These are phyloP conservation scores for Hirtodrosophila trivittata DNA, from an alignment of 2,888 invertebrate species.

Conservation along the genomic window DNA sequence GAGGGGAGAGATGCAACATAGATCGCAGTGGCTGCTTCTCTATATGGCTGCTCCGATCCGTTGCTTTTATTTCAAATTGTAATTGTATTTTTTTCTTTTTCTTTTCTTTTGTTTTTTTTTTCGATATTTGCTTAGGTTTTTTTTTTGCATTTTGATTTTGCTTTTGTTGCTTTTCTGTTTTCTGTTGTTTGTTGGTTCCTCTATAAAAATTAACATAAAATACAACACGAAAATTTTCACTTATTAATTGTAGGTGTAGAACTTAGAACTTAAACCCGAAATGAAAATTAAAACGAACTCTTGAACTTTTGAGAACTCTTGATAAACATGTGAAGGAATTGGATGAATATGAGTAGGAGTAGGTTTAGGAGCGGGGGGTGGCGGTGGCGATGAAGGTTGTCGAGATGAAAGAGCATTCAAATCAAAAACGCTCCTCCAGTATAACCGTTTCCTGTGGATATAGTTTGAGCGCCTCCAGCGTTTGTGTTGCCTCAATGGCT, in stretches of 20 bases:
- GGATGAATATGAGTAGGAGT: slow-evolving; percentile 9
- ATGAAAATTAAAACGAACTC: slow-evolving; percentile 37
- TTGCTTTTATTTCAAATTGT: slow-evolving; percentile 13
- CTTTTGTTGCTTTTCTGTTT: slow-evolving; percentile 15
- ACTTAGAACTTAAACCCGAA: slow-evolving; percentile 43
- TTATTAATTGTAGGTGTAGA: slow-evolving; percentile 38
- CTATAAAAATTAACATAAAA: slow-evolving; percentile 45
- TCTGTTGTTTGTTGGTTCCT: slow-evolving; percentile 10
- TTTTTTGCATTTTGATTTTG: slow-evolving; percentile 1
- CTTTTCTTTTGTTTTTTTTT: slow-evolving; percentile 13
- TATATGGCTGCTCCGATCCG: slow-evolving; percentile 30
- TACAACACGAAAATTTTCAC: slow-evolving; percentile 46
- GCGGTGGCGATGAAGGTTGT: too few species aligned
- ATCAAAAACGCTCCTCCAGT: slow-evolving; percentile 92
- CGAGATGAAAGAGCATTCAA: slow-evolving; percentile 20
- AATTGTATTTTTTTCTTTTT: slow-evolving; percentile 22
- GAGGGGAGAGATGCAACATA: neutral
- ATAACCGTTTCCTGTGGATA: slow-evolving; percentile 97
- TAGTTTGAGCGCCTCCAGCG: slow-evolving; percentile 92
- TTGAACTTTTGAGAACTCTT: slow-evolving; percentile 25
- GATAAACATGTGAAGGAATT: neutral
- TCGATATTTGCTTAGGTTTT: slow-evolving; percentile 6
- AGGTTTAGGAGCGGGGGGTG: too few species aligned
- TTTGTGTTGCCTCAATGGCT: slow-evolving; percentile 89
- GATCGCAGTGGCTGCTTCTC: neutral